Base-by-base conservation (phyloP, 2,888 invertebrate genomes). In the Amitus sp. region DNA sequence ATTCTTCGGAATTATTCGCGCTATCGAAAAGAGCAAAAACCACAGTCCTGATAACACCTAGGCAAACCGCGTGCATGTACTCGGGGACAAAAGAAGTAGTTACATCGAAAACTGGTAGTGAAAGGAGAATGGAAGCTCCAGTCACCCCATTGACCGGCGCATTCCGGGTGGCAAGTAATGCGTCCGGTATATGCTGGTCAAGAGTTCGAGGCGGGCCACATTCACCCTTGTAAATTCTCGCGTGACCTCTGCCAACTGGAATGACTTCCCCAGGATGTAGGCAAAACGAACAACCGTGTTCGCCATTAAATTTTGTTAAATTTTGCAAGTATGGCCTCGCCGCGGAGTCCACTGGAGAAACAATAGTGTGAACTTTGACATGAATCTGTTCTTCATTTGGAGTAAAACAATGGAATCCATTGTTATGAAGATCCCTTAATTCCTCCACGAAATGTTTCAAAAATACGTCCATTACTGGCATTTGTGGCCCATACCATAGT, bases 281-380 rank as follows among this genome's bases (percentile, higher is more conserved):
- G 30, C 62, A 66, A 48, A 48, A 62, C n/a, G 53, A 15, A 33
- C 62, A 66, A 6, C 66, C 66, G 48, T 56, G 56, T 13, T 23
- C 15, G 2, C 59, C 62, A 40, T 62, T 62, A 30, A 33, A 65
- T 30, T 55, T 56, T 18, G 39, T 56, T 12, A 42, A 46, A 33
- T 46, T 43, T 61, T 33, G 52, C 7, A 47, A 28, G 13, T 20
- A 30, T 45, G 49, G 49, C 37, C 50, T 37, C 1, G 47, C 55
- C 10, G 42, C 42, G 9, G 65, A 50, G 20, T 65, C 65, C n/a
- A 52, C 51, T 17, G 52, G 13, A 9, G 23, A 47, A 9, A 58
- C 6, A 39, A 58, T 19, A 18, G 33, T 19, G 30, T 47, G 43
- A 13, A 52, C 51, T 52, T 47, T 52, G 1, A 66, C 27, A 17